Evolutionary conservation across 1,140 invertebrate species (phyloP), one percentile per base, ranked within the genome.

Genomic region (Pogonomyrmex barbatus): DNA sequence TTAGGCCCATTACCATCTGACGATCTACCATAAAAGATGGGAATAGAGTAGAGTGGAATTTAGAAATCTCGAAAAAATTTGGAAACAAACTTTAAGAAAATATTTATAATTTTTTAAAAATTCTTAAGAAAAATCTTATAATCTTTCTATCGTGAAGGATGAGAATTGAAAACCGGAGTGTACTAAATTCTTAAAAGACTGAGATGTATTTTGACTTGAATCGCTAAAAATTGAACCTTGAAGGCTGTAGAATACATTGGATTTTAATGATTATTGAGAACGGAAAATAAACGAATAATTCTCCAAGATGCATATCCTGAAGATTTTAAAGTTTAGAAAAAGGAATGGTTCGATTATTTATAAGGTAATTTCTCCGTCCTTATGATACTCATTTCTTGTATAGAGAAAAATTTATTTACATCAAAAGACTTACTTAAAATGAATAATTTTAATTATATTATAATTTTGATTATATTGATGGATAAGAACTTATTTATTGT

Each of bases 1-100:
- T 88, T 91, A 2, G 88, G 82, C 0, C 76, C 84, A 14, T 60
- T 91, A 85, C 87, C 88, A 24, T 73, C 89, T 33, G 91, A 92
- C 12, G 92, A 92, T 30, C 47, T 92, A 42, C 77, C 63, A 5
- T 81, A 33, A 81, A 70, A 65, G 12, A 36, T 65, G 2, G 45
- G 10, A 78, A 50, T 65, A 78, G 6, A 36, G 0, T 65, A 50
- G 30, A 9, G 12, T 73, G 33, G 6, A 2, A 47, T 47, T 65
- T 47, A 36, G 9, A 9, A 30, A 76, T 73, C 12, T 58, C 12
- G 58, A 42, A 17, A 42, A 42, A 4, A 30, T 58, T 56, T 76
- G 8, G 8, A 71, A 52, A 50, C 24, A 30, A 71, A 71, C 8
- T 52, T 50, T 36, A 52, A 36, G 8, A 52, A 67, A 67, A 67